These are phyloP conservation scores for Falco rusticolus DNA, from an alignment of 2,797 vertebrate species.

Conservation along the genomic window DNA sequence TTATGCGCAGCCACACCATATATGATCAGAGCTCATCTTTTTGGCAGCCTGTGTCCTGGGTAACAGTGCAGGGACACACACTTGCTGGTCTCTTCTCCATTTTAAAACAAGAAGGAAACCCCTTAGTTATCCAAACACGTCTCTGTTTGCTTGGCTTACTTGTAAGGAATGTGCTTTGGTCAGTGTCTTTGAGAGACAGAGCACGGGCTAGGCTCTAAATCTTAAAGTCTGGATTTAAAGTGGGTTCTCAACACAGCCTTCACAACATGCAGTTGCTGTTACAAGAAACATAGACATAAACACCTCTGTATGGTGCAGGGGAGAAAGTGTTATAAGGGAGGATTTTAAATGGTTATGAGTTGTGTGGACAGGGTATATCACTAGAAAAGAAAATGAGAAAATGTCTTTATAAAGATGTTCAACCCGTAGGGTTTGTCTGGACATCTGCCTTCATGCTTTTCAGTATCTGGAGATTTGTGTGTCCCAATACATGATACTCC, in stretches of 20 bases:
- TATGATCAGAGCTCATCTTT: background rate
- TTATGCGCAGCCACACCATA: fast-evolving
- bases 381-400: background rate
- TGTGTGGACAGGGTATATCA: background rate
- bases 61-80: background rate
- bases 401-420: background rate
- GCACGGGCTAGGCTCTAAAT: background rate
- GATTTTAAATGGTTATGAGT: constrained; percentile 16
- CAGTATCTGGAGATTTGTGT: background rate
- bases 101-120: background rate
- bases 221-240: background rate
- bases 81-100: background rate
- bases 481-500: background rate
- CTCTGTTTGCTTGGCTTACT: constrained; percentile 26
- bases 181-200: background rate
- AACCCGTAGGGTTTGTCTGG: background rate
- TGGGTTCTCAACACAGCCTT: background rate
- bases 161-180: constrained; percentile 25
- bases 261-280: background rate
- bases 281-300: background rate
- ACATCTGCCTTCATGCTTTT: constrained; percentile 4
- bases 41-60: background rate
- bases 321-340: background rate
- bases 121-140: background rate
- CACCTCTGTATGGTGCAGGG: background rate